Base-by-base conservation (phyloP, 2,113 vertebrate species). In the Anoplopoma fimbria region DNA sequence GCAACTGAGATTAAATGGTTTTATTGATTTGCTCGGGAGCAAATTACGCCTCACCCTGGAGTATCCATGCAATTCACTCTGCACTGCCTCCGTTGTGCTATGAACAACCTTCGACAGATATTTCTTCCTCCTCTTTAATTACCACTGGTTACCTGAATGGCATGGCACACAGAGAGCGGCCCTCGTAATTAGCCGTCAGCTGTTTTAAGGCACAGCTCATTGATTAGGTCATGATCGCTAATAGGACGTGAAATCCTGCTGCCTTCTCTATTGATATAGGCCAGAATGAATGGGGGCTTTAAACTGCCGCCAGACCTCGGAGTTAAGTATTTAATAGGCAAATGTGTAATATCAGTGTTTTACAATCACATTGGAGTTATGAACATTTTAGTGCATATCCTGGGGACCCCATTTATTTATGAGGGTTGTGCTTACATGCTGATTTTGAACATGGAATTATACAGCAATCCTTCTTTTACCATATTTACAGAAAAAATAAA, bases 131-230 rank as follows among this genome's bases (percentile, higher is more conserved):
- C 85, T 82, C 89, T 93, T 89, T 95, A 95, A 94, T 96, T 94
- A 95, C 92, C 84, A 62, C 87, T 90, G 86, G 78, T 91, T 91
- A 95, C 92, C 93, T 95, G 93, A 92, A 89, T 88, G 86, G 83
- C 86, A 69, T 74, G 80, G 86, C 79, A 47, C 79, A 68, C 83
- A 53, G 34, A 60, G 83, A 81, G 80, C 88, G 87, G 87, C 85
- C 87, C 88, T 85, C 70, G 81, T 94, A 94, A 95, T 96, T 94
- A 94, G 91, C 92, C 90, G 92, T 94, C 93, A 94, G 93, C 92
- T 93, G 91, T 94, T 95, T 93, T 88, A 90, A 91, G 65, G 86
- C 89, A 89, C 82, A 91, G 93, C 86, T 92, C 94, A 95, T 95
- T 95, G 95, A 94, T 95, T 92, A 89, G 88, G 88, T 83, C 91